Evolutionary conservation across 2,797 vertebrate genomes (phyloP), one percentile per base, ranked within the genome.

Genomic region (Gymnothorax javanicus): DNA sequence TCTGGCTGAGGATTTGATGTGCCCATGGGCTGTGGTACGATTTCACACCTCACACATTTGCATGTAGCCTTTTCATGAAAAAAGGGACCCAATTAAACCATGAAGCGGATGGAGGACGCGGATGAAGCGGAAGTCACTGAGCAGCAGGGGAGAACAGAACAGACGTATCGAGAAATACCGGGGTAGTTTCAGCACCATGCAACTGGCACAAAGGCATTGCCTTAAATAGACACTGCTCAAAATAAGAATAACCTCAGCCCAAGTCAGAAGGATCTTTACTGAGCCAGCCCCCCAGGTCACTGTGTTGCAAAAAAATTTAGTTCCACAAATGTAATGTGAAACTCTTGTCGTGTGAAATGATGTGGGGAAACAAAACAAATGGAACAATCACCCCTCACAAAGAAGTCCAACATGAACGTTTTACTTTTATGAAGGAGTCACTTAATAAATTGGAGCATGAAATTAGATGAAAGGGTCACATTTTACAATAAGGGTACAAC

Each of bases 1-100:
- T 87, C 86, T 77, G 82, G 67, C 23, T 43, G 81, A 84, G 69
- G 69, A 84, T 84, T 87, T 84, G 82, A 84, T 84, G 86, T 87
- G 82, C 86, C 86, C 86, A 11, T 6, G 67, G 86, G 82, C 69
- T 13, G 73, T 56, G 69, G 33, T 43, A 56, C 17, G 82, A 62
- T 84, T 87, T 87, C 86, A 87, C 86, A 77, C 82, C 69, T 54
- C 33, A 13, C 57, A 77, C 69, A 75, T 75, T 87, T 87, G 71
- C 71, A 82, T 84, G 82, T 79, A 83, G 52, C 12, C 86, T 81
- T 83, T 56, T 43, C 81, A 71, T 67, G 69, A 87, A 83, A 60
- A 62, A 86, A 87, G 54, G n/a, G 86, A 82, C 64, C 64, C 81
- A 83, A 69, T 73, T 87, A 83, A 17, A 69, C 17, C 81, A 6